A percentile compares a stretch with the other conserved stretches of the same genome.
Evolutionary conservation across 2,888 invertebrate species (phyloP).

Genomic region (Epinotia demarniana): DNA sequence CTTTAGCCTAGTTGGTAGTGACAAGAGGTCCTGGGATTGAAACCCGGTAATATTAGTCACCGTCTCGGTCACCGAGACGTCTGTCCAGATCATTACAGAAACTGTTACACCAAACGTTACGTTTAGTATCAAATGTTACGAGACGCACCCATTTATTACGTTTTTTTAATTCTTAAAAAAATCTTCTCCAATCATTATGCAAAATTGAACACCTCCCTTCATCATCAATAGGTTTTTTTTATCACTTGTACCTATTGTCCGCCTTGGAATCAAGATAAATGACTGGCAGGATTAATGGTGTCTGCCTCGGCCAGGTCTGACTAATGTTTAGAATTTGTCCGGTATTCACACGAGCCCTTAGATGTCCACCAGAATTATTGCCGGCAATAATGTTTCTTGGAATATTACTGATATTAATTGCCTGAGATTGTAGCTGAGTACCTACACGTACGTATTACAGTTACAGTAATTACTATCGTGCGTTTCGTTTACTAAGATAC

Average conservation of each 20-base stretch:
- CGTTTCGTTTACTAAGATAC: not conserved
- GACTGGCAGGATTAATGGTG: slow-evolving; percentile 64
- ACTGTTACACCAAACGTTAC: too few species aligned
- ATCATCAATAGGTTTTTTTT: slow-evolving; percentile 60
- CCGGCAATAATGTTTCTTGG: slow-evolving; percentile 47
- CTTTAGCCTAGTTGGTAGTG: too few species aligned
- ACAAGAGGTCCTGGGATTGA: too few species aligned
- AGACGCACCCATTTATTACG: not conserved
- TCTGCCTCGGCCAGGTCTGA: slow-evolving; percentile 63
- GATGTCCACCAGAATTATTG: slow-evolving; percentile 48
- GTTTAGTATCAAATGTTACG: too few species aligned
- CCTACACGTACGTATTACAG: not conserved
- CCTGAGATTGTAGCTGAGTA: slow-evolving; percentile 10
- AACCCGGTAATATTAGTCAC: too few species aligned
- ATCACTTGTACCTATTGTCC: slow-evolving; percentile 65
- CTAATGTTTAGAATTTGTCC: slow-evolving; percentile 70
- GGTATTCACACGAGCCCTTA: slow-evolving; percentile 48
- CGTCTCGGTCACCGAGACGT: too few species aligned
- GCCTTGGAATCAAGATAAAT: slow-evolving; percentile 68
- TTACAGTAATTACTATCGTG: not conserved
- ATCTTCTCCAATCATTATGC: slow-evolving; percentile 22
- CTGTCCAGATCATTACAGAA: too few species aligned
- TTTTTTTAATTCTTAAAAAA: not conserved
- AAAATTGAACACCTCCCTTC: slow-evolving; percentile 41
- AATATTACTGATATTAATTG: slow-evolving; percentile 43